These are phyloP conservation scores for Crypturellus undulatus DNA, from an alignment of 2,113 vertebrate genomes.

Conservation along the genomic window DNA sequence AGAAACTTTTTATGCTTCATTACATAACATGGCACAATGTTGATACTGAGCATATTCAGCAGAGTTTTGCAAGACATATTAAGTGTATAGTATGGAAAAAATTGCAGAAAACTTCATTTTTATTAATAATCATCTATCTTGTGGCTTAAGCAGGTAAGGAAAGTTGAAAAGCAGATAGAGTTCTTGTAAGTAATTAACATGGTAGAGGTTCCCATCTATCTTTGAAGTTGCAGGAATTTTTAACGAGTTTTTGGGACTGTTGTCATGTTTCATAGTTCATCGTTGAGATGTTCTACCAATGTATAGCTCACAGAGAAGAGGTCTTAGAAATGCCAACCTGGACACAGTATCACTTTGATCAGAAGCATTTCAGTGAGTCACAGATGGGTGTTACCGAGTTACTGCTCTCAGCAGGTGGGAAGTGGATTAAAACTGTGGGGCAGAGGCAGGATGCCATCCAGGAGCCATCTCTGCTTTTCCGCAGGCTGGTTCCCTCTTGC, in stretches of 20 bases:
- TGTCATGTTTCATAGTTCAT: background rate
- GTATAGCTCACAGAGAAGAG: background rate
- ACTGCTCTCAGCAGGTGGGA: background rate
- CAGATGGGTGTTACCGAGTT: background rate
- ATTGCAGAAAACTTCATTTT: background rate
- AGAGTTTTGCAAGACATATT: background rate
- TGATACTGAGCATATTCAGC: rapidly evolving
- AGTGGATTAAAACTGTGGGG: background rate
- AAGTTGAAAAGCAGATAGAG: background rate
- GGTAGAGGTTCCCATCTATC: background rate
- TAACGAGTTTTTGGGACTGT: background rate
- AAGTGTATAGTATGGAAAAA: background rate
- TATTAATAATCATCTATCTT: background rate
- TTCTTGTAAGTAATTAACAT: background rate
- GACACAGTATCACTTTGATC: background rate
- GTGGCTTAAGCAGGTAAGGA: background rate
- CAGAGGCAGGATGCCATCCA: background rate
- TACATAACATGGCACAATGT: no score
- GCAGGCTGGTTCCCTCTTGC: background rate
- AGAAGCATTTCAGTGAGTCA: background rate
- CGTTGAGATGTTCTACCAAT: background rate
- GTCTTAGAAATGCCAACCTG: background rate
- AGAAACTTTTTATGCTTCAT: background rate
- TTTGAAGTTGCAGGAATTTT: background rate
- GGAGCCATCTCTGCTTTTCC: background rate